phyloP scores from a whole-genome alignment of 2,113 vertebrate genomes.

The Cricetomys ansorgei region DNA sequence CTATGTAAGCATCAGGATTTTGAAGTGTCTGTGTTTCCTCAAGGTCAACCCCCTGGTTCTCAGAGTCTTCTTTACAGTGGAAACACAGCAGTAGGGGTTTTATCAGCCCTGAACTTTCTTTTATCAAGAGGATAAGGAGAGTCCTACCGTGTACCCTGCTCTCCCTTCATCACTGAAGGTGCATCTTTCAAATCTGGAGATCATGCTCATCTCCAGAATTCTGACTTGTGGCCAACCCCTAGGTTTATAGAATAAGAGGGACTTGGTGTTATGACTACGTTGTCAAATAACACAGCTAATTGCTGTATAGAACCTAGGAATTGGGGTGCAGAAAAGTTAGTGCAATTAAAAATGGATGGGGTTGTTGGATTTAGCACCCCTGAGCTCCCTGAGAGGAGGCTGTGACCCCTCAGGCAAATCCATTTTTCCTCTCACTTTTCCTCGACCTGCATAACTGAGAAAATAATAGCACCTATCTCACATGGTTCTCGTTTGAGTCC shows the following conservation, averaged over 20 bases:
- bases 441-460: neutral
- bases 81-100: neutral
- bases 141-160: neutral
- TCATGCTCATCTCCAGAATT: neutral
- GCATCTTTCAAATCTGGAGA: conserved; percentile 2
- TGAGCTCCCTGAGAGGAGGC: neutral
- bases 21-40: neutral
- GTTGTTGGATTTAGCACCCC: neutral
- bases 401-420: neutral
- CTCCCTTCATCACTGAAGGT: neutral
- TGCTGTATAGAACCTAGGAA: neutral
- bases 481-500: neutral
- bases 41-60: neutral
- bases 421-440: neutral
- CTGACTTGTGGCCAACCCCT: neutral
- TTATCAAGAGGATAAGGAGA: neutral
- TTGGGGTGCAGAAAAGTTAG: neutral
- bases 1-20: neutral
- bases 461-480: neutral
- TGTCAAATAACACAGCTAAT: neutral
- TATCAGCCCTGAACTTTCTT: conserved; percentile 1
- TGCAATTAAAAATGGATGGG: neutral
- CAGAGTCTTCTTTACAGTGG: neutral
- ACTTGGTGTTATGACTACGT: neutral
- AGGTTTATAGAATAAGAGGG: neutral